phyloP scores from a whole-genome alignment of 2,888 invertebrate genomes.

The Ophion obscuratus region DNA sequence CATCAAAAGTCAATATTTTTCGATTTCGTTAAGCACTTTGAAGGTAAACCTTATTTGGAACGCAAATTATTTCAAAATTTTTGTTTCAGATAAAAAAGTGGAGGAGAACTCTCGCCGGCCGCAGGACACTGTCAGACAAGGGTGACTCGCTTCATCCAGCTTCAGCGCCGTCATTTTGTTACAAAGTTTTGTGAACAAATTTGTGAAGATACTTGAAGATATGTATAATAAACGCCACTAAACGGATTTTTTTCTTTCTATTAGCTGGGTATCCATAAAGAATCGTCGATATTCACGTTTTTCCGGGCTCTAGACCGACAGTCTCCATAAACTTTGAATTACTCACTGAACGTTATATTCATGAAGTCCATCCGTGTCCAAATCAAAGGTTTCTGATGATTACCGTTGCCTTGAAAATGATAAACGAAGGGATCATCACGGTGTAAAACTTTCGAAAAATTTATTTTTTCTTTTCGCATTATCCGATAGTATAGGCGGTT shows the following conservation, averaged over 20 bases:
- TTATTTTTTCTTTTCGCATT: no score
- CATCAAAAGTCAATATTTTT: background rate
- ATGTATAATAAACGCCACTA: background rate
- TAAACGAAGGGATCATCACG: background rate
- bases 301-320: background rate
- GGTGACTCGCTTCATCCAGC: background rate
- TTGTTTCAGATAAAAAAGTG: background rate
- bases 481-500: no score
- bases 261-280: background rate
- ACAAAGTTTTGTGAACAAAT: no score
- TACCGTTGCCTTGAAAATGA: background rate
- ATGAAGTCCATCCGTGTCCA: background rate
- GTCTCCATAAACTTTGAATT: no score
- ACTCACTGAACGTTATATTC: background rate
- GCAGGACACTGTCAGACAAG: background rate
- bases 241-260: background rate
- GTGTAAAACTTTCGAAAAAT: no score
- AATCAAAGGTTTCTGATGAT: background rate
- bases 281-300: background rate
- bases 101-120: background rate
- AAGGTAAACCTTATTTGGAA: background rate
- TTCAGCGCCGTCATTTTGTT: no score
- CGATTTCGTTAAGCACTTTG: background rate
- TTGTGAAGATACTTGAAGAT: no score
- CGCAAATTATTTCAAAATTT: background rate